phyloP scores from a whole-genome alignment of 1,140 invertebrate genomes.

The Bombus vancouverensis region DNA sequence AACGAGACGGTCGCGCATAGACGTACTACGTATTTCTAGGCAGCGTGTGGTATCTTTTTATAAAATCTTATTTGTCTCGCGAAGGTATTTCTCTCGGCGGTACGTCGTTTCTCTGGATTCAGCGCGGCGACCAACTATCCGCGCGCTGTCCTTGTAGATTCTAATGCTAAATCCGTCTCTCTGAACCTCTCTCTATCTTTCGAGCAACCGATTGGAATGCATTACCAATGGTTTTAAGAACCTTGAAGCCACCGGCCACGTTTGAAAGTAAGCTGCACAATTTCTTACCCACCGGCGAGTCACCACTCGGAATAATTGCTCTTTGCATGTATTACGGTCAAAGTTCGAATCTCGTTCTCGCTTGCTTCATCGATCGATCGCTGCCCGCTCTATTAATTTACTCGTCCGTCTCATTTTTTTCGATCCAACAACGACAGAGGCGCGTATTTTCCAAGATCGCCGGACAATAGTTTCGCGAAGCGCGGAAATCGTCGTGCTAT shows the following conservation, averaged over 20 bases:
- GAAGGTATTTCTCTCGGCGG: slow-evolving; percentile 57
- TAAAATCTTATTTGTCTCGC: slow-evolving; percentile 59
- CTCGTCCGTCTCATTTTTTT: not conserved
- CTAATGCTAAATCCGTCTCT: slow-evolving; percentile 72
- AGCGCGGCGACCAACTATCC: slow-evolving; percentile 63
- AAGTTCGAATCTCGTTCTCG: slow-evolving; percentile 23
- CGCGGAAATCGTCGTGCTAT: not conserved
- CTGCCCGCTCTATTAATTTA: not conserved
- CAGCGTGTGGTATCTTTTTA: slow-evolving; percentile 42
- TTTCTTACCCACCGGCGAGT: slow-evolving; percentile 63
- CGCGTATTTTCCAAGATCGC: not conserved
- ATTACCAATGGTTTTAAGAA: slow-evolving; percentile 71
- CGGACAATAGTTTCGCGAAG: slow-evolving; percentile 17
- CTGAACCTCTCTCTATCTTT: slow-evolving; percentile 71
- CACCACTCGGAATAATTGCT: slow-evolving; percentile 62
- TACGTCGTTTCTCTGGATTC: slow-evolving; percentile 64
- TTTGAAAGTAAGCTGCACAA: slow-evolving; percentile 70
- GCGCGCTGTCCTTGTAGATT: slow-evolving; percentile 69
- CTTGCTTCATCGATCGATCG: not conserved
- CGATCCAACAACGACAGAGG: not conserved
- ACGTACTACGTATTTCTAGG: not conserved
- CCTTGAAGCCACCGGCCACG: slow-evolving; percentile 69
- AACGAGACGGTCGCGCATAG: slow-evolving; percentile 21
- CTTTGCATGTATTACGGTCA: slow-evolving; percentile 38
- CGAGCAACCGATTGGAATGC: slow-evolving; percentile 69